phyloP scores from a whole-genome alignment of 2,888 invertebrate genomes.

The Geophilus truncorum region DNA sequence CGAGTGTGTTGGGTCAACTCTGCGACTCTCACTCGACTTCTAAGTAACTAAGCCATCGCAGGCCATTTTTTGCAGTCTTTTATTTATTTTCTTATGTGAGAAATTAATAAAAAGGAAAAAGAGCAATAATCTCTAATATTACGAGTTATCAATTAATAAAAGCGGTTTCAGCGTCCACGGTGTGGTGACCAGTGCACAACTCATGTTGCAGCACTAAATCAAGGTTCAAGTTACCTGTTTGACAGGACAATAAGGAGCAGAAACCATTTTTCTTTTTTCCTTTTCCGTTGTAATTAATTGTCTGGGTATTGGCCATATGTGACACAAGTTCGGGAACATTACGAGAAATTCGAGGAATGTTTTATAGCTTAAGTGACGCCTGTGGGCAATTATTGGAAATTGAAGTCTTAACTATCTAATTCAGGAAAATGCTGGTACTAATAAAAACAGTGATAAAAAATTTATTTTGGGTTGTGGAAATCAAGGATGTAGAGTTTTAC shows the following conservation, averaged over 20 bases:
- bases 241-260: not conserved
- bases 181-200: not conserved
- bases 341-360: not conserved
- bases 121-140: not conserved
- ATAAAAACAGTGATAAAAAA: not conserved
- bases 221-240: not conserved
- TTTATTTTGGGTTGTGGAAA: no score
- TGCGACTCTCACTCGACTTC: not conserved
- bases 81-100: not conserved
- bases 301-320: not conserved
- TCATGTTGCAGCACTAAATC: not conserved
- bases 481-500: no score
- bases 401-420: not conserved
- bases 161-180: not conserved
- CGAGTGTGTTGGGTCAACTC: not conserved
- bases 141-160: not conserved
- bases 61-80: not conserved
- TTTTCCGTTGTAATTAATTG: not conserved
- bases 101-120: not conserved
- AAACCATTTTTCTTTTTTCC: not conserved
- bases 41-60: not conserved
- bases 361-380: not conserved
- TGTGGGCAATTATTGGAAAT: not conserved
- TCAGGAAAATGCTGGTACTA: not conserved
- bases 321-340: not conserved